A percentile compares a stretch with the other conserved stretches of the same genome.
Evolutionary conservation across 2,113 vertebrate genomes (phyloP).

Genomic region (Procavia capensis): DNA sequence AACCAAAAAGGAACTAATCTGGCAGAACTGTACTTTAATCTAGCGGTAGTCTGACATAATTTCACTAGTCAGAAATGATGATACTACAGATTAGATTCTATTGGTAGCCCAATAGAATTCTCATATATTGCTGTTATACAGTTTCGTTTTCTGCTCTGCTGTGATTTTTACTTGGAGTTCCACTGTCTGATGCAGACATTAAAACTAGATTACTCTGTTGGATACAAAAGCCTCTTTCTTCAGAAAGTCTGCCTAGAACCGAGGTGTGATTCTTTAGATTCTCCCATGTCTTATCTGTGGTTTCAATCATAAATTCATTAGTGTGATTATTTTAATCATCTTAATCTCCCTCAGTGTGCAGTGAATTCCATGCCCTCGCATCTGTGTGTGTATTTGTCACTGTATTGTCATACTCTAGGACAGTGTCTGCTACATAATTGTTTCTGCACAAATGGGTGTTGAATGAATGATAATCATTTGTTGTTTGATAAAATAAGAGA

Average conservation of each 20-base stretch:
- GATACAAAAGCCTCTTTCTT: background rate
- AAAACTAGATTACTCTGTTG: background rate
- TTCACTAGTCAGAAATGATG: background rate
- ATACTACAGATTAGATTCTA: background rate
- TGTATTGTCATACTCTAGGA: background rate
- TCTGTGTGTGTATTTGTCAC: background rate
- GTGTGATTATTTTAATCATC: background rate
- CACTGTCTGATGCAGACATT: background rate
- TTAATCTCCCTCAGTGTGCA: background rate
- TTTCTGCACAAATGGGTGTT: background rate
- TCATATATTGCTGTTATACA: background rate
- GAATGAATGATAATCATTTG: background rate
- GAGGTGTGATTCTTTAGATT: background rate
- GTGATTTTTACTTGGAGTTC: background rate
- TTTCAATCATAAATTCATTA: background rate
- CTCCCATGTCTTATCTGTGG: background rate
- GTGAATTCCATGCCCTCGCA: background rate
- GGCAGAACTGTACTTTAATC: background rate
- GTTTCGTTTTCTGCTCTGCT: background rate
- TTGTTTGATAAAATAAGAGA: background rate
- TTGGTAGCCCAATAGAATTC: background rate
- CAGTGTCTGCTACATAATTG: background rate
- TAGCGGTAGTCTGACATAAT: background rate
- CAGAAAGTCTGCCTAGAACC: background rate
- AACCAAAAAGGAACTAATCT: background rate